These are phyloP conservation scores for Epinephelus moara DNA, from an alignment of 2,113 vertebrate species.

Conservation along the genomic window DNA sequence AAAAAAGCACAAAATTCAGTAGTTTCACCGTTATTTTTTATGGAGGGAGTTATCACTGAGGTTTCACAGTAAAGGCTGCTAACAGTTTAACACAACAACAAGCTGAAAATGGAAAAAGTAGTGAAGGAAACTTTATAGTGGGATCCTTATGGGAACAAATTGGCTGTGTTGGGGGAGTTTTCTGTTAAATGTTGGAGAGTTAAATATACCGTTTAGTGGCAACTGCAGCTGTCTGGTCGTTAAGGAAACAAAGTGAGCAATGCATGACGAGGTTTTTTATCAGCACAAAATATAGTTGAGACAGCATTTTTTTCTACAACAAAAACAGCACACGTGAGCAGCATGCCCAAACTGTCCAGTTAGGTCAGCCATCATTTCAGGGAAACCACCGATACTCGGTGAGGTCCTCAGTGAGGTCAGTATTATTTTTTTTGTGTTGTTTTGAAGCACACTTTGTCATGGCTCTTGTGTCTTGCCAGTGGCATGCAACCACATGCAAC, in stretches of 20 bases:
- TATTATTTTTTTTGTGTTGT: background rate
- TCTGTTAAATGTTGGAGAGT: constrained; percentile 57
- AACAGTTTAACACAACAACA: constrained; percentile 47
- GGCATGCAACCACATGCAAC: constrained; percentile 19
- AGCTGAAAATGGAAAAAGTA: constrained; percentile 60
- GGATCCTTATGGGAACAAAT: constrained; percentile 54
- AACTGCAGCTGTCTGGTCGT: constrained; percentile 53
- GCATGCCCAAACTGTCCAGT: constrained; percentile 4
- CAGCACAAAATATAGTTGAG: constrained; percentile 59
- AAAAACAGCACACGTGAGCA: constrained; percentile 28
- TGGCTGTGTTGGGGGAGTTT: constrained; percentile 62
- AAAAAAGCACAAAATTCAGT: background rate
- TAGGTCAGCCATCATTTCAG: constrained; percentile 43
- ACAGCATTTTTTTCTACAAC: constrained; percentile 35
- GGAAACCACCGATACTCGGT: constrained; percentile 45
- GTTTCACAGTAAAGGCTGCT: constrained; percentile 30
- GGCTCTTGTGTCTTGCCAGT: constrained; percentile 16
- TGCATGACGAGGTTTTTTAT: constrained; percentile 62
- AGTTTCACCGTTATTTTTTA: background rate
- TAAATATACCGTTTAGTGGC: constrained; percentile 70
- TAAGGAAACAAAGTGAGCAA: constrained; percentile 67
- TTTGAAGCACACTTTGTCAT: constrained; percentile 20
- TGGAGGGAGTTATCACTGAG: constrained; percentile 19
- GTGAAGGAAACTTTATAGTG: constrained; percentile 52
- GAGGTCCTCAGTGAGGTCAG: constrained; percentile 3